These are phyloP conservation scores for Ypsolopha scabrella DNA, from an alignment of 2,888 invertebrate species.

Conservation along the genomic window DNA sequence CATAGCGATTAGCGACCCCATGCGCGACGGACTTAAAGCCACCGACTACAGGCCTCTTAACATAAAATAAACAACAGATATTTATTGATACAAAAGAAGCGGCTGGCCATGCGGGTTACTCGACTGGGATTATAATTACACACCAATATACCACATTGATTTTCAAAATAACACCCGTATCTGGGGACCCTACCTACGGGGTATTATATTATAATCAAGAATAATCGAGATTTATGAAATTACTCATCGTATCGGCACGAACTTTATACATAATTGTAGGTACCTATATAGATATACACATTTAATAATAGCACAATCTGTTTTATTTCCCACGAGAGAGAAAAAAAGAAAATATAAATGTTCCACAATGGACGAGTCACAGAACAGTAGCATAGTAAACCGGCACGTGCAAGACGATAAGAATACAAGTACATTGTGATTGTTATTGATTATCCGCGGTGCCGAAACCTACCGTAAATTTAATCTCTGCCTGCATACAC, in stretches of 20 bases:
- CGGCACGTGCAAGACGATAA: slow-evolving; percentile 49
- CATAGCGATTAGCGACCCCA: too few species aligned
- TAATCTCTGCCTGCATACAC: slow-evolving; percentile 19
- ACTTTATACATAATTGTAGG: too few species aligned
- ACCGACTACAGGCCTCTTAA: too few species aligned
- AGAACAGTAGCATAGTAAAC: slow-evolving; percentile 27
- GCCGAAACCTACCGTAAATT: slow-evolving; percentile 27
- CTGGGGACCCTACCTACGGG: neutral
- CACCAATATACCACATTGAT: neutral
- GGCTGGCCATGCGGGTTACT: neutral
- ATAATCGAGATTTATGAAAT: neutral
- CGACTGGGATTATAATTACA: slow-evolving; percentile 1
- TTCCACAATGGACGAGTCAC: neutral
- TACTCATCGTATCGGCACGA: neutral
- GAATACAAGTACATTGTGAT: slow-evolving; percentile 18
- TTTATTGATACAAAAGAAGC: neutral
- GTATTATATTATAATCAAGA: neutral
- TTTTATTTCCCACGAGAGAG: neutral
- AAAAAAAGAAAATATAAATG: neutral
- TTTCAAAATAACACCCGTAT: neutral
- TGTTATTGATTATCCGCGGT: slow-evolving; percentile 39
- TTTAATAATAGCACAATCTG: neutral
- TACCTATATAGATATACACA: too few species aligned
- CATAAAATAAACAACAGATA: neutral
- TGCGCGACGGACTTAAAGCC: too few species aligned